Base-by-base conservation (phyloP, 2,113 vertebrate genomes). In the Sebastes schlegelii region DNA sequence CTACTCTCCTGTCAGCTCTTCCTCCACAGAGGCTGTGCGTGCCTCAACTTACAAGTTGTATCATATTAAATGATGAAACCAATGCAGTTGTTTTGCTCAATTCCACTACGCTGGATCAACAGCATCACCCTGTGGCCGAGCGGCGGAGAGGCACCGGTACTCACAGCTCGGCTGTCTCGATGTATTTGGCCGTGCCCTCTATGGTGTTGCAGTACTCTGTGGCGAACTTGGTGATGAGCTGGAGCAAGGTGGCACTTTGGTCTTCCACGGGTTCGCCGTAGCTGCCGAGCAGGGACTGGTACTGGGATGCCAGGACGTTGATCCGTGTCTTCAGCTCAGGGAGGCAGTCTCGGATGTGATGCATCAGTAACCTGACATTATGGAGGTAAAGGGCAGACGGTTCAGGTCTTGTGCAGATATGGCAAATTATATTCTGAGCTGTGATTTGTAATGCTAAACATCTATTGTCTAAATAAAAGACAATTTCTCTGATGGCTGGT, bases 151-250 rank as follows among this genome's bases (percentile, higher is more conserved):
- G n/a, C 46, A 19, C 12, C 1, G 2, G 17, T 84, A 97, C 98
- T 97, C 93, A 99, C 98, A 99, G 96, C 74, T 99, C 98, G 0
- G 98, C 97, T 2, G 98, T 99, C 93, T 99, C 98, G 17, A 99
- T 99, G 92, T 99, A 98, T 91, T 99, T 99, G 93, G 98, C 98
- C 12, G 98, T 99, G 92, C 98, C 98, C 94, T 99, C 98, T 73
- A 99, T 99, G 66, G 98, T 99, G 93, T 99, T 99, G 94, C 98
- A 99, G 94, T 99, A 99, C 85, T 99, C 98, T 0, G 98, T 97
- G 79, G 98, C 98, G 54, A 99, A 99, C 93, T 99, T 99, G 86
- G 98, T 99, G 91, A 99, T 99, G 80, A 99, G 97, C 93, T 99
- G 98, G 75, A 99, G 96, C 94, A 99, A 93, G 51, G 98, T 99